phyloP scores from a whole-genome alignment of 2,113 vertebrate genomes.

The Ia io region DNA sequence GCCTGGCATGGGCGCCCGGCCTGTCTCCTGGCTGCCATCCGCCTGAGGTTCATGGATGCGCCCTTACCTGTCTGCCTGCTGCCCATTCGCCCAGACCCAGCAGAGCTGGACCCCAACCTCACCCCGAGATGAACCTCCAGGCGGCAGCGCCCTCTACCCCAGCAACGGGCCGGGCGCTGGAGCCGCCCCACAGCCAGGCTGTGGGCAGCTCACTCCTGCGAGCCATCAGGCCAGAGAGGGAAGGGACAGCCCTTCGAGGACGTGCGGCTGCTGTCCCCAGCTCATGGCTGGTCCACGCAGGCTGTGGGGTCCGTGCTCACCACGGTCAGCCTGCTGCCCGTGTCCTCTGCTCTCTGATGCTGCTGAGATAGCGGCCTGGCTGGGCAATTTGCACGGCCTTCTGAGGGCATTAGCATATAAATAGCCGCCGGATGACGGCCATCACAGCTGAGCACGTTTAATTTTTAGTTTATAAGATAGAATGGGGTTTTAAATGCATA shows the following conservation, averaged over 20 bases:
- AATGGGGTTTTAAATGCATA: constrained; percentile 98
- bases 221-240: neutral
- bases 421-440: constrained; percentile 97
- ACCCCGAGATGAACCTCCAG: neutral
- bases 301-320: neutral
- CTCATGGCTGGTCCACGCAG: neutral
- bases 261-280: too few relatives aligned
- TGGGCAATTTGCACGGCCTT: constrained; percentile 98
- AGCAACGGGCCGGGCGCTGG: rapidly evolving
- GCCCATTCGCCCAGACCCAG: neutral
- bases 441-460: constrained; percentile 99
- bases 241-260: neutral
- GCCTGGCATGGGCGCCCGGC: rapidly evolving
- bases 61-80: neutral
- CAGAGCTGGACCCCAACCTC: neutral
- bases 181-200: neutral
- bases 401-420: constrained; percentile 99
- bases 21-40: neutral
- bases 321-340: constrained; percentile 64
- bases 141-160: rapidly evolving
- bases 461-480: constrained; percentile 99
- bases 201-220: rapidly evolving
- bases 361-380: constrained; percentile 86
- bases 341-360: constrained; percentile 69
- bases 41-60: rapidly evolving